Percentiles rank a stretch among this genome's conserved stretches.
phyloP scores from a whole-genome alignment of 2,113 vertebrate genomes.

The Hippotragus niger region DNA sequence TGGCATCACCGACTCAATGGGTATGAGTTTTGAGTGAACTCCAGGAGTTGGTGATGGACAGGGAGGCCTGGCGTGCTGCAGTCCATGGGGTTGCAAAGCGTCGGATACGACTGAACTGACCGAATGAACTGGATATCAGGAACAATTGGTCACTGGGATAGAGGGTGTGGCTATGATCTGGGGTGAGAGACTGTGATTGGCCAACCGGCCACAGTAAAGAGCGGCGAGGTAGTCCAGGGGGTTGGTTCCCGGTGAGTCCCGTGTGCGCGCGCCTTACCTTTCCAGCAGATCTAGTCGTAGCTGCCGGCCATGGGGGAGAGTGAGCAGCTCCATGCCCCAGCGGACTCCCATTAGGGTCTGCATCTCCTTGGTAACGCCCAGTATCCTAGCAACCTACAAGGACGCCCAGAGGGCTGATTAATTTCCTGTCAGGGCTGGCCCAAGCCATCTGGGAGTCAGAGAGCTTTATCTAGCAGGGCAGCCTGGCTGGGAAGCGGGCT shows the following conservation, averaged over 20 bases:
- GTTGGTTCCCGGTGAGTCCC: neutral
- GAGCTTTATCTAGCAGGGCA: constrained; percentile 16
- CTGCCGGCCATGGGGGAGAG: constrained; percentile 97
- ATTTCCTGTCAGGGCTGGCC: constrained; percentile 65
- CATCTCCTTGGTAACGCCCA: constrained; percentile 92
- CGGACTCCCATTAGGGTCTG: constrained; percentile 97
- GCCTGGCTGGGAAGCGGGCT: neutral
- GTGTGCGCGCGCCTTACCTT: constrained; percentile 81
- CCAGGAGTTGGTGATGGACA: neutral
- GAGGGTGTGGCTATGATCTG: neutral
- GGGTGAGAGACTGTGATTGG: neutral
- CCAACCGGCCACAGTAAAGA: neutral
- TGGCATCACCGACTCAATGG: neutral
- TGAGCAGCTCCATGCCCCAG: constrained; percentile 96
- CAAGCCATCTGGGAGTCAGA: constrained; percentile 56
- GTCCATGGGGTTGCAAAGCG: neutral
- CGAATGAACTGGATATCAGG: neutral
- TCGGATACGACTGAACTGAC: neutral
- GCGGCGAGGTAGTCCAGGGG: neutral
- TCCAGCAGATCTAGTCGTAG: constrained; percentile 96
- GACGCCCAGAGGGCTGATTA: constrained; percentile 75
- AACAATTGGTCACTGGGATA: neutral
- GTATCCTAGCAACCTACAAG: constrained; percentile 95
- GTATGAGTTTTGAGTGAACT: neutral
- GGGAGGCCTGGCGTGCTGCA: neutral